Evolutionary conservation across 64 coral and sea anemone genomes (phyloP), one percentile per base, ranked within the genome.

Genomic region (Platygyra sinensis): DNA sequence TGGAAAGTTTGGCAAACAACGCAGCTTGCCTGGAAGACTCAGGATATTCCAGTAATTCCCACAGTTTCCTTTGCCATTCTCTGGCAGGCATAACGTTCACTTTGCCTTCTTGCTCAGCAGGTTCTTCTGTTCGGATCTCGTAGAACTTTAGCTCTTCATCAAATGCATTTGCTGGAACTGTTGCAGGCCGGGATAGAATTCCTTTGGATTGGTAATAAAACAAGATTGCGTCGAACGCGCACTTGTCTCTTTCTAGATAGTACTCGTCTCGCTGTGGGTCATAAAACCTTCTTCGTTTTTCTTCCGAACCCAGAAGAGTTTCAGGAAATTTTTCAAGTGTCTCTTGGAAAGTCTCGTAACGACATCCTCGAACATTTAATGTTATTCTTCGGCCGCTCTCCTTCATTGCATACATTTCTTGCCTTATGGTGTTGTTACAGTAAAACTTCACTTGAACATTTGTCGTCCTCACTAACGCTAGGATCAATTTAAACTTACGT

Each of bases 181-280:
- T 88, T 46, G 93, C 74, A 12, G 95, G 95, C 13, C 90, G 87
- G 28, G 95, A 87, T 19, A 97, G 92, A 39, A 97, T 97, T 60
- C 95, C 95, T 78, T 74, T 85, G 30, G 95, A 97, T 24, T 97
- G 95, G 67, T 97, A 97, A 29, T 82, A 97, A 67, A 97, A 97
- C 0, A 97, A 12, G 71, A 97, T 97, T 38, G 95, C 91, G 52
- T 97, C 90, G 72, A 97, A 97, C 13, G 87, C 87, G 14, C 54
- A 79, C 31, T 91, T 97, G 77, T 97, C 91, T 25, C 82, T 93
- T 50, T 94, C 87, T 29, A 97, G 60, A 60, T 30, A 90, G 63
- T 97, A 97, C 69, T 97, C 95, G 14, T 97, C 79, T 1, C 73
- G 90, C 11, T 55, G 33, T 0, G 91, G 82, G 67, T 97, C 76